phyloP scores from a whole-genome alignment of 2,888 invertebrate species.

The Odontocolon sp. region DNA sequence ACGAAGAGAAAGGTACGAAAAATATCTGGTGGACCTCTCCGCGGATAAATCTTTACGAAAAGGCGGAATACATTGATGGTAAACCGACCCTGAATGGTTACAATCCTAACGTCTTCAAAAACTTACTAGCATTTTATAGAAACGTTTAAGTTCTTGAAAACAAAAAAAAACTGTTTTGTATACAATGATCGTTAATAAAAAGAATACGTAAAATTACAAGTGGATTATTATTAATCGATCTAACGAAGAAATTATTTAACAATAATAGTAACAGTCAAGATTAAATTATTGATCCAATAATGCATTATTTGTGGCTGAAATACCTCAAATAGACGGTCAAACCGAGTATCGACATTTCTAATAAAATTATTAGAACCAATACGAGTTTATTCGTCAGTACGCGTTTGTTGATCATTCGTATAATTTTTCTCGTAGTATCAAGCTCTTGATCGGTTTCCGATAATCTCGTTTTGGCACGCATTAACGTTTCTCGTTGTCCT shows the following conservation, averaged over 20 bases:
- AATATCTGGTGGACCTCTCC: constrained; percentile 92
- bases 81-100: constrained; percentile 88
- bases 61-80: constrained; percentile 85
- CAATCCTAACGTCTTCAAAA: constrained; percentile 89
- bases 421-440: constrained; percentile 84
- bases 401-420: constrained; percentile 86
- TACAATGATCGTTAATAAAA: constrained; percentile 21
- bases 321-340: constrained; percentile 86
- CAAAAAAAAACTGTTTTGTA: constrained; percentile 38
- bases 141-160: constrained; percentile 81
- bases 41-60: constrained; percentile 85
- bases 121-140: constrained; percentile 90
- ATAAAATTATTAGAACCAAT: constrained; percentile 87
- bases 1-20: constrained; percentile 83
- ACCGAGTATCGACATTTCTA: constrained; percentile 86
- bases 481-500: constrained; percentile 88
- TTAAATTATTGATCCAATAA: background rate
- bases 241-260: too few species aligned
- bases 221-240: too few species aligned
- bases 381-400: constrained; percentile 89
- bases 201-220: background rate
- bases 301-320: constrained; percentile 75
- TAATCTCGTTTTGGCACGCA: constrained; percentile 86
- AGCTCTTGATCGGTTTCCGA: constrained; percentile 88
- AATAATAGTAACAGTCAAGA: background rate